Conservation (phyloP, 2,113 vertebrate species). For the Lipophrys pholis region DNA sequence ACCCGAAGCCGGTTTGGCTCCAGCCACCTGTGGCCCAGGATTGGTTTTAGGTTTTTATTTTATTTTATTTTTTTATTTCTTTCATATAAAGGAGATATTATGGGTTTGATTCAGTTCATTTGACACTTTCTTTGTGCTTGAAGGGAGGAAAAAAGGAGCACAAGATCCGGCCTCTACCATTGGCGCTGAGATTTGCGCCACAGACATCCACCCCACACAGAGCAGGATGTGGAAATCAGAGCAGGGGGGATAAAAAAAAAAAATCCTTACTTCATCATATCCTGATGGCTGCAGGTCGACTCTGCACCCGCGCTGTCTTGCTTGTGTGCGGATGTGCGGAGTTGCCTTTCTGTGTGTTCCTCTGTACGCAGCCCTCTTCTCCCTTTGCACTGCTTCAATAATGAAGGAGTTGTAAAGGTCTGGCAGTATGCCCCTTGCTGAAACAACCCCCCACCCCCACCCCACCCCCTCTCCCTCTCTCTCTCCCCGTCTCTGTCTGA, state of each 20-base stretch:
- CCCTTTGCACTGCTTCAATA: constrained; percentile 67
- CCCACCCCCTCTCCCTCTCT: constrained; percentile 2
- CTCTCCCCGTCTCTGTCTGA: constrained; percentile 1
- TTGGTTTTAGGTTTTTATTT: too few species aligned
- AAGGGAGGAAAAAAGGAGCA: not conserved
- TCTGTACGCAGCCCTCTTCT: constrained; percentile 42
- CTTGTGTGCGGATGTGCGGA: constrained; percentile 23
- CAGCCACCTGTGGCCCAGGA: too few species aligned
- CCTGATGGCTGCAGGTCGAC: constrained; percentile 39
- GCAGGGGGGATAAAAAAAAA: not conserved
- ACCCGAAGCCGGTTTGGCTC: too few species aligned
- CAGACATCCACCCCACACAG: constrained; percentile 17
- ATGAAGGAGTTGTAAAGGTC: constrained; percentile 76
- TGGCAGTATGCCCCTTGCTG: constrained; percentile 66
- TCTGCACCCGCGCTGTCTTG: constrained; percentile 3
- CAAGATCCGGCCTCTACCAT: not conserved
- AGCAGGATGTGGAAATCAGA: constrained; percentile 38
- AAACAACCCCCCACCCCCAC: constrained; percentile 28
- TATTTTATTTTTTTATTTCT: not conserved
- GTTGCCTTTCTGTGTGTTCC: constrained; percentile 35
- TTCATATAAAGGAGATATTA: not conserved
- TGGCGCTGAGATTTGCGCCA: not conserved
- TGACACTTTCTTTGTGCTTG: not conserved
- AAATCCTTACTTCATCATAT: constrained; percentile 41
- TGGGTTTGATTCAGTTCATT: not conserved